Base-by-base conservation (phyloP, 92 coral and sea anemone genomes). In the Zoanthus sociatus region DNA sequence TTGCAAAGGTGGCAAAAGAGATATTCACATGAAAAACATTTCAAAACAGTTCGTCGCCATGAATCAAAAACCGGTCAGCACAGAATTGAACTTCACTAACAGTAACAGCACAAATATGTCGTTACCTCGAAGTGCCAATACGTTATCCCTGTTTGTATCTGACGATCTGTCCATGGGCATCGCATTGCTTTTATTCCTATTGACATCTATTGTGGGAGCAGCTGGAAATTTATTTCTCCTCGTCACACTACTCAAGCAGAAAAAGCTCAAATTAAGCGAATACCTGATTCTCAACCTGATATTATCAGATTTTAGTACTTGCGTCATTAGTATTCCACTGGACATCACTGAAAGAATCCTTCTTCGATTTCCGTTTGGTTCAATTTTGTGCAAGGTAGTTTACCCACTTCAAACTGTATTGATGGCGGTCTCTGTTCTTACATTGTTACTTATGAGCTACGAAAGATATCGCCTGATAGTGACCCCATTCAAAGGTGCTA, bases 341-440 rank as follows among this genome's bases (percentile, higher is more conserved):
- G 93, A 94, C 67, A 82, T 92, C 7, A 91, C 89, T 0, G 97
- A 94, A 67, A 81, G 91, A 78, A 67, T 92, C 33, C 87, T 84
- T 1, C 82, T 71, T 2, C 67, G 78, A 32, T 94, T 92, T 77
- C 97, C 94, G 5, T 94, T 78, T 67, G 97, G 92, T 37, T 89
- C 82, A 14, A 79, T 84, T n/a, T 86, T 94, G 55, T 94, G 97
- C 44, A 91, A 82, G 53, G 67, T 82, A 9, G 84, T 92, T 51
- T 94, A 92, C 87, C 97, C 97, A 56, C 76, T 90, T 21, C 97
- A 94, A 83, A 92, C 97, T 55, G 84, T 92, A 0, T 78, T 94
- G 2, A 78, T 90, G 61, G 87, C 89, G 5, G 91, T 90, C 31
- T 94, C 94, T 11, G 92, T 92, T 58, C 18, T 92, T 67, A 92